Evolutionary conservation across 2,797 vertebrate genomes (phyloP).

Genomic region (Lophotriccus pileatus): DNA sequence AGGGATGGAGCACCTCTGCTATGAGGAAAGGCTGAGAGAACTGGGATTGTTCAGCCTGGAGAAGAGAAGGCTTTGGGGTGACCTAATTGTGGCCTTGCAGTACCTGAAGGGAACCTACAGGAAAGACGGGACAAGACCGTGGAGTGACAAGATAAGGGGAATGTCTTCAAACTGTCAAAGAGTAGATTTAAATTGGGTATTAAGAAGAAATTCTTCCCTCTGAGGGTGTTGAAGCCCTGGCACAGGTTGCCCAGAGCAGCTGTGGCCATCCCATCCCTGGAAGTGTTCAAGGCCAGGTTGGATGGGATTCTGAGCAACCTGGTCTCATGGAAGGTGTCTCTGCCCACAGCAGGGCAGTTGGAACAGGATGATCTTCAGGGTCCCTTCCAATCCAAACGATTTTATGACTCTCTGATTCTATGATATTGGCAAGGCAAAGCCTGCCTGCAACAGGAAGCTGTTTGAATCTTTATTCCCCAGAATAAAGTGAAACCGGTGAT

Average conservation of each 20-base stretch:
- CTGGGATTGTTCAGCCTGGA: neutral
- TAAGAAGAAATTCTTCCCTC: neutral
- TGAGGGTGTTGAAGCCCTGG: neutral
- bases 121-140: neutral
- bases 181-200: neutral
- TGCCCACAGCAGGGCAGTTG: neutral
- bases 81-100: neutral
- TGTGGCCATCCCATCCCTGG: neutral
- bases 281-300: neutral
- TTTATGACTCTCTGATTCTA: neutral
- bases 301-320: neutral
- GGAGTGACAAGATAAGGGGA: neutral
- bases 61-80: neutral
- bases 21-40: neutral
- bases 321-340: neutral
- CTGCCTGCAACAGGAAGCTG: neutral
- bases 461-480: neutral
- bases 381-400: neutral
- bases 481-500: neutral
- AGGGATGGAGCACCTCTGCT: neutral
- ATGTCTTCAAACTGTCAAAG: accelerated
- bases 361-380: neutral
- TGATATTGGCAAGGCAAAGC: neutral
- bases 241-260: neutral
- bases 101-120: neutral